Conservation (phyloP, 2,797 vertebrate species). For the Kryptopterus vitreolus region DNA sequence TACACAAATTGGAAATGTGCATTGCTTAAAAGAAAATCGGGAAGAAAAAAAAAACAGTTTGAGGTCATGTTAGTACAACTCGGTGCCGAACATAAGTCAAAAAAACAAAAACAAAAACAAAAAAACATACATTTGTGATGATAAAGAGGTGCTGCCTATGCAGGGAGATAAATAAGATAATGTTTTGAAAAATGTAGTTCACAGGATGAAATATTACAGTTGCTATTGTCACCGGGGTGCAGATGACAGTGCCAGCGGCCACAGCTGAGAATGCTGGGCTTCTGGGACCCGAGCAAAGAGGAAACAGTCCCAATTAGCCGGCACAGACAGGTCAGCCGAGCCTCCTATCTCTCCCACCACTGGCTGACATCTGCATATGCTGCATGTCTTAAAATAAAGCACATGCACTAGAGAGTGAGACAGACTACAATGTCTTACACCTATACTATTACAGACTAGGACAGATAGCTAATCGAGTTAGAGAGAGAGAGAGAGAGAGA, state of each 20-base stretch:
- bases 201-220: slow-evolving; percentile 58
- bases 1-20: slow-evolving; percentile 5
- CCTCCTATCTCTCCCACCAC: slow-evolving; percentile 46
- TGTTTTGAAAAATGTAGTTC: slow-evolving; percentile 57
- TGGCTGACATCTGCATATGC: slow-evolving; percentile 56
- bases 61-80: slow-evolving; percentile 45
- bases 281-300: slow-evolving; percentile 60
- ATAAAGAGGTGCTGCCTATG: slow-evolving; percentile 53
- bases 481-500: slow-evolving; percentile 26
- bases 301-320: slow-evolving; percentile 62
- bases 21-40: background rate
- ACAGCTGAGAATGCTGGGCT: slow-evolving; percentile 67
- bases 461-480: background rate
- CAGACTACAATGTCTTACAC: slow-evolving; percentile 16
- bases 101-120: too few relatives aligned
- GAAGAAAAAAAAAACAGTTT: slow-evolving; percentile 47
- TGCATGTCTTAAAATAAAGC: slow-evolving; percentile 52
- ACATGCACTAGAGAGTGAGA: slow-evolving; percentile 45
- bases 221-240: slow-evolving; percentile 55
- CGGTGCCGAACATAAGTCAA: slow-evolving; percentile 28
- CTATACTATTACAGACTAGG: slow-evolving; percentile 24
- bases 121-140: slow-evolving; percentile 57
- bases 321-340: slow-evolving; percentile 63
- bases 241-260: slow-evolving; percentile 66
- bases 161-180: slow-evolving; percentile 58